These are phyloP conservation scores for Phrynocephalus versicolor DNA, from an alignment of 2,113 vertebrate species.

Conservation along the genomic window DNA sequence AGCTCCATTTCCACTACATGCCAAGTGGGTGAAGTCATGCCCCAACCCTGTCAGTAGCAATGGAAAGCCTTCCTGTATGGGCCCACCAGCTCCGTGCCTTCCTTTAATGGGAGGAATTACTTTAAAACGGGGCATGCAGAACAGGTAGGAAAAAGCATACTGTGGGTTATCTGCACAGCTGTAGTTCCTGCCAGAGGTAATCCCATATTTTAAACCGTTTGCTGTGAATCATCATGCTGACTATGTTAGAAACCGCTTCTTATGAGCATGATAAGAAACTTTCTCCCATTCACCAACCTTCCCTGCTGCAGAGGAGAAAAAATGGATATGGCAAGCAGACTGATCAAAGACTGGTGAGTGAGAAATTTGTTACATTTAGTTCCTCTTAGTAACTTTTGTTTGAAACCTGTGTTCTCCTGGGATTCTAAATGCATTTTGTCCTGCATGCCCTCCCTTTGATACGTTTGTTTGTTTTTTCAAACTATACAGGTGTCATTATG, in stretches of 20 bases:
- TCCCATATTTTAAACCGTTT: no score
- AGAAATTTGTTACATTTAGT: neutral
- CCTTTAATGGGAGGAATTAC: no score
- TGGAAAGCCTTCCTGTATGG: no score
- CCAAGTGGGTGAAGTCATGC: no score
- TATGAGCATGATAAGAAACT: neutral
- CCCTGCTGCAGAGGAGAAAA: neutral
- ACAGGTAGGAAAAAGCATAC: no score
- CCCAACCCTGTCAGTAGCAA: no score
- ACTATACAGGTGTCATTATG: conserved; percentile 88
- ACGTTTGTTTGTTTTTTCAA: neutral
- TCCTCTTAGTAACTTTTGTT: neutral
- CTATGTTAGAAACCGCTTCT: neutral
- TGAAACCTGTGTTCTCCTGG: neutral
- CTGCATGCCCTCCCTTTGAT: neutral
- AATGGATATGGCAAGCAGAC: neutral
- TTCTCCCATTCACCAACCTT: neutral
- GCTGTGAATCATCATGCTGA: neutral
- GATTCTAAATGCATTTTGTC: conserved; percentile 2
- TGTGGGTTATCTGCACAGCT: no score
- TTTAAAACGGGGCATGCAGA: no score
- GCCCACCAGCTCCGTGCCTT: no score
- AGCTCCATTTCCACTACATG: no score
- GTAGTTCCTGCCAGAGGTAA: no score
- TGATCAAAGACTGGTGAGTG: neutral